A percentile compares a stretch with the other conserved stretches of the same genome.
Evolutionary conservation across 2,113 vertebrate genomes (phyloP).

Genomic region (Vombatus ursinus): DNA sequence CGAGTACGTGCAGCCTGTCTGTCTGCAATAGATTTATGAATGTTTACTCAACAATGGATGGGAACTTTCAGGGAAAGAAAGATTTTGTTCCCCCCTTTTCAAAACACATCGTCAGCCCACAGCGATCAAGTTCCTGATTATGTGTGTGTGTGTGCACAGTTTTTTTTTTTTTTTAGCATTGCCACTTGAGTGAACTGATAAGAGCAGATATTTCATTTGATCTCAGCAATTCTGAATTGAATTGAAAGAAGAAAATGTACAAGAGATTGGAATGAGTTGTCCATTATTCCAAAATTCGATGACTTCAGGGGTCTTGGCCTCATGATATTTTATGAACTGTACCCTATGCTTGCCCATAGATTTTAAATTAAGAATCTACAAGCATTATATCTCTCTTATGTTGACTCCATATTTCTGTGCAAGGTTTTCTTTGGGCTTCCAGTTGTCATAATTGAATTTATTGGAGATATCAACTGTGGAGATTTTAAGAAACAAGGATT

Average conservation of each 20-base stretch:
- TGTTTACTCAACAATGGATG: constrained; percentile 73
- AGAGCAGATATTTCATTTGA: background rate
- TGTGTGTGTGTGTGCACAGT: constrained; percentile 29
- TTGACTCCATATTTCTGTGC: background rate
- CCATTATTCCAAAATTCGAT: fast-evolving
- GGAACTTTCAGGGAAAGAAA: constrained; percentile 55
- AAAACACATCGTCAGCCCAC: constrained; percentile 47
- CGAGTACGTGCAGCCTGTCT: constrained; percentile 61
- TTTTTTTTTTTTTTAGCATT: background rate
- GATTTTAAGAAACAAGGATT: background rate
- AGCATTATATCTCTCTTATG: background rate
- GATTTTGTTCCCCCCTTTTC: constrained; percentile 34
- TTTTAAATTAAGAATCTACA: no score
- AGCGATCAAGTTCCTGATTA: constrained; percentile 54
- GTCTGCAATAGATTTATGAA: constrained; percentile 68
- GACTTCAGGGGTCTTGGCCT: fast-evolving
- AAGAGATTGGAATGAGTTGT: background rate
- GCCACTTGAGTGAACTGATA: background rate
- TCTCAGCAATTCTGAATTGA: background rate
- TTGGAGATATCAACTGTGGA: background rate
- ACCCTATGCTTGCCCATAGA: fast-evolving
- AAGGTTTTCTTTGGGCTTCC: background rate
- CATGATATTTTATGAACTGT: background rate
- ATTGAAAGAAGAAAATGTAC: background rate
- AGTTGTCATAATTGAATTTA: fast-evolving